Evolutionary conservation across 2,888 invertebrate species (phyloP), one percentile per base, ranked within the genome.

Genomic region (Pasiphila rectangulata): DNA sequence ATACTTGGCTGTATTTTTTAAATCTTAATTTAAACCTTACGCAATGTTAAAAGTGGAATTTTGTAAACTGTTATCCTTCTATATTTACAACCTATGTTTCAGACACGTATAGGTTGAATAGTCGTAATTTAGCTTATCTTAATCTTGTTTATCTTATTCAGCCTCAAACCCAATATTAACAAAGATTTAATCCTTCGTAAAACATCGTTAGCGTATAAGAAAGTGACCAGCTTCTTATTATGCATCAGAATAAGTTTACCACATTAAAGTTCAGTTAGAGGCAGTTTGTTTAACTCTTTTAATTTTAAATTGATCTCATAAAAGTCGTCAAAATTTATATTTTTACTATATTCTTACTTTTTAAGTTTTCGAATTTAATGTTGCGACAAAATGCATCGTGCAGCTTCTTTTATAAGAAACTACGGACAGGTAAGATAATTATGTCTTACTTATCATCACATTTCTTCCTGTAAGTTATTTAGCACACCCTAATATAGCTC

Each of bases 381-480:
- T 56, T 61, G 58, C 56, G 59, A 52, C 60, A 56, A 69, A 62
- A 88, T 88, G 87, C 71, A 84, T 59, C 86, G 87, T 46, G 86
- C 83, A 23, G 79, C 87, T 46, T 85, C 87, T 48, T 84, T 86
- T 61, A 75, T 85, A 65, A 76, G 83, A 71, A 75, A 72, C 52
- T 84, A 83, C 63, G 74, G 80, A 46, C 84, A 83, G 83, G 85
- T 82, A 76, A 60, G n/a, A n/a, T n/a, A n/a, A n/a, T n/a, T n/a
- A n/a, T n/a, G n/a, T n/a, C n/a, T n/a, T n/a, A n/a, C n/a, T n/a
- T n/a, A n/a, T n/a, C n/a, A n/a, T n/a, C n/a, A n/a, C n/a, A n/a
- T n/a, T n/a, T n/a, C n/a, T n/a, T n/a, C n/a, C n/a, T n/a, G n/a
- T n/a, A n/a, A n/a, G n/a, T n/a, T n/a, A n/a, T n/a, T n/a, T n/a